Conservation (phyloP, 2,888 invertebrate genomes). For the Halocaridina rubra region DNA sequence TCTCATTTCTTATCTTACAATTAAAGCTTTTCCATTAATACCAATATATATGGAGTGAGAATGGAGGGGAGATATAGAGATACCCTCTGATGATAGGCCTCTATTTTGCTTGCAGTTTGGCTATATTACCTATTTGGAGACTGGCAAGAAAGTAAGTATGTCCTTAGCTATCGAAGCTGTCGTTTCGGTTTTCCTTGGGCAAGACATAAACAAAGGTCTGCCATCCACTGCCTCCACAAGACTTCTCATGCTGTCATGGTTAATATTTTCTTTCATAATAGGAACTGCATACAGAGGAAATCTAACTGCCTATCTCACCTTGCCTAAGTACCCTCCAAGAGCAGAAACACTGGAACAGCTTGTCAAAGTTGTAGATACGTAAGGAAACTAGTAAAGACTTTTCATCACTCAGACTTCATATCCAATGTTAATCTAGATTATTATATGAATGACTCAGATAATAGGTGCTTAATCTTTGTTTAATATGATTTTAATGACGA, state of each 20-base stretch:
- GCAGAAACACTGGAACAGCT: not conserved
- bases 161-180: not conserved
- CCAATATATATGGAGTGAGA: too few relatives aligned
- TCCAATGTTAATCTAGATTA: not conserved
- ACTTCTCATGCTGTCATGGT: constrained; percentile 24
- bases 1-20: not conserved
- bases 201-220: not conserved
- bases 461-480: too few relatives aligned
- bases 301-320: constrained; percentile 48
- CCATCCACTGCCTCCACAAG: not conserved
- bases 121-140: too few relatives aligned
- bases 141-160: not conserved
- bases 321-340: not conserved
- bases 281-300: constrained; percentile 41
- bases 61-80: too few relatives aligned
- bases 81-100: too few relatives aligned
- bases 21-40: not conserved
- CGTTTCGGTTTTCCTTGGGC: constrained; percentile 22
- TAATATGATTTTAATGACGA: too few relatives aligned
- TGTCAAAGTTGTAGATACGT: not conserved
- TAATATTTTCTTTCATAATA: constrained; percentile 41
- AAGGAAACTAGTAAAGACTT: not conserved
- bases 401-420: too few relatives aligned
- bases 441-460: not conserved
- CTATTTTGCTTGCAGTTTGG: too few relatives aligned